phyloP scores from a whole-genome alignment of 2,888 invertebrate genomes.

The Ganaspis brasiliensis region DNA sequence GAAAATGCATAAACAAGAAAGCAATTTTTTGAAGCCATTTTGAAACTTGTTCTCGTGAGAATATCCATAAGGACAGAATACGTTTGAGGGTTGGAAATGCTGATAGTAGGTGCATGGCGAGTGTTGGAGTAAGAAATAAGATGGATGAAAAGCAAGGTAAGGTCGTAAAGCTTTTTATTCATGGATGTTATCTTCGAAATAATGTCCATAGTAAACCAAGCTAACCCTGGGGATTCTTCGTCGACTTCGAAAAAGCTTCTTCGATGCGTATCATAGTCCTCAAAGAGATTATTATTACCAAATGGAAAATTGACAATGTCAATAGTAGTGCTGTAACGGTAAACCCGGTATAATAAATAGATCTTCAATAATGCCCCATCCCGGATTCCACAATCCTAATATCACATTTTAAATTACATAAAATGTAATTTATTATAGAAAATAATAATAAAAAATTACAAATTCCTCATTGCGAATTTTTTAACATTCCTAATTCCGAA shows the following conservation, averaged over 20 bases:
- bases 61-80: constrained; percentile 23
- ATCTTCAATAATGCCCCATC: too few relatives aligned
- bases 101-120: constrained; percentile 8
- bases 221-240: constrained; percentile 8
- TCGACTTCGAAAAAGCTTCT: constrained; percentile 7
- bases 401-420: too few relatives aligned
- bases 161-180: constrained; percentile 25
- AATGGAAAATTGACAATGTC: not conserved
- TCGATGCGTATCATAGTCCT: not conserved
- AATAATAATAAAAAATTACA: too few relatives aligned
- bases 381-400: too few relatives aligned
- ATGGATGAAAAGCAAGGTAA: constrained; percentile 27
- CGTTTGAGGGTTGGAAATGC: constrained; percentile 24
- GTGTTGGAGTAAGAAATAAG: constrained; percentile 14
- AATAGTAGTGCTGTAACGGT: too few relatives aligned
- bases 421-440: too few relatives aligned
- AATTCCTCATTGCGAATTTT: too few relatives aligned
- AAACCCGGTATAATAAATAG: too few relatives aligned
- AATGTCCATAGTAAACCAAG: constrained; percentile 24
- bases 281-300: not conserved
- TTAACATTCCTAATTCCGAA: too few relatives aligned
- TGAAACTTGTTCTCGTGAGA: constrained; percentile 27
- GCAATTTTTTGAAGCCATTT: constrained; percentile 10
- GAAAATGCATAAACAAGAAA: constrained; percentile 4
- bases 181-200: constrained; percentile 25